A percentile compares a stretch with the other conserved stretches of the same genome.
These are phyloP conservation scores for Epinotia bilunana DNA, from an alignment of 2,888 invertebrate species.

Conservation along the genomic window DNA sequence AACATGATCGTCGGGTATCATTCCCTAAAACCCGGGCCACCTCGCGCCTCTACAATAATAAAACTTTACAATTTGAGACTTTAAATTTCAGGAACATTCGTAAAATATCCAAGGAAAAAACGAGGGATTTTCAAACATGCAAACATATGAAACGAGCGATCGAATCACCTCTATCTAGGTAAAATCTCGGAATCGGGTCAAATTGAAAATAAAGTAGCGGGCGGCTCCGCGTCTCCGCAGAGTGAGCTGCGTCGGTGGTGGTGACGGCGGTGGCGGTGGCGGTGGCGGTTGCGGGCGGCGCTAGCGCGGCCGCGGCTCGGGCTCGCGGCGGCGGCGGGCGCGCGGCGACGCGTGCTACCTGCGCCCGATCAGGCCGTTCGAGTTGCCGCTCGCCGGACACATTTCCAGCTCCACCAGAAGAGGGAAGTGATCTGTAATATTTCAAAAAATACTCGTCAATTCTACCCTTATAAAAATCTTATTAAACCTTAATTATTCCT, in stretches of 20 bases:
- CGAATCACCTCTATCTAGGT: conserved; percentile 1
- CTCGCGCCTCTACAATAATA: background rate
- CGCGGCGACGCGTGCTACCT: conserved; percentile 87
- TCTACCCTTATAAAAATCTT: too few species aligned
- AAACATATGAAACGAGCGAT: background rate
- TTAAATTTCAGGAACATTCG: conserved; percentile 5
- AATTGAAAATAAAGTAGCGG: conserved; percentile 8
- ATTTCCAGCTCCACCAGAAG: conserved; percentile 95
- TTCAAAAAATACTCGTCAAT: too few species aligned
- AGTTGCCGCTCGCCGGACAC: conserved; percentile 89
- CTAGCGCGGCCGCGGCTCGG: conserved; percentile 53
- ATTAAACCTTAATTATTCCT: too few species aligned
- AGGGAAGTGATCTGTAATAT: conserved; percentile 92
- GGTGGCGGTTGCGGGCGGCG: conserved; percentile 1
- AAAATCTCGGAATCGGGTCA: conserved; percentile 14
- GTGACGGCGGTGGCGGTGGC: background rate
- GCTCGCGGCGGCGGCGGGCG: conserved; percentile 50
- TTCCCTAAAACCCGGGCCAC: conserved; percentile 20
- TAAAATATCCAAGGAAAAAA: background rate
- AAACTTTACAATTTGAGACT: conserved; percentile 15
- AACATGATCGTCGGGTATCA: conserved; percentile 21
- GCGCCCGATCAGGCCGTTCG: conserved; percentile 92
- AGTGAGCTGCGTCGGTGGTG: background rate
- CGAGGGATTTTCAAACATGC: background rate
- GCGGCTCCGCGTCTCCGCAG: background rate